Conservation (phyloP, 2,113 vertebrate genomes). For the Stegastes partitus region DNA sequence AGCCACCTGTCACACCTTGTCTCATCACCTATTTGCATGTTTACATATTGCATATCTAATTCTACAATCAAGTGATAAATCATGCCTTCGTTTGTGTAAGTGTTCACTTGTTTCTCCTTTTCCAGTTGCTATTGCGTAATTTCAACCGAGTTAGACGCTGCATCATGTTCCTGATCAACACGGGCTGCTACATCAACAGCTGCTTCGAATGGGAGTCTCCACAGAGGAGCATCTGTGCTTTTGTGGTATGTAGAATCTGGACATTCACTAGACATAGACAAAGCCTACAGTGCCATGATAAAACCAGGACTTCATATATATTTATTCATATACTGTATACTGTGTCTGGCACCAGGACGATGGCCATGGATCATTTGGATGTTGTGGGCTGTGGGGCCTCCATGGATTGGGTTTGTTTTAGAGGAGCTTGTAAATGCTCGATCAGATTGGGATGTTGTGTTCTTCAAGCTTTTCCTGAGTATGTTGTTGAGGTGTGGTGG, state of each 20-base stretch:
- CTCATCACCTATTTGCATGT: neutral
- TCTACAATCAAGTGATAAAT: neutral
- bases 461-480: too few relatives aligned
- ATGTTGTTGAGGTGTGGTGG: too few relatives aligned
- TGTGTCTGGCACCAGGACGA: too few relatives aligned
- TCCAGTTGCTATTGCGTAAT: conserved; percentile 93
- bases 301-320: neutral
- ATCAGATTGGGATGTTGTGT: too few relatives aligned
- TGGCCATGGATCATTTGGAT: too few relatives aligned
- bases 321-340: too few relatives aligned
- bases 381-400: too few relatives aligned
- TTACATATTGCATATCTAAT: neutral
- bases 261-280: neutral
- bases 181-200: conserved; percentile 95
- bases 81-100: neutral
- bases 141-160: conserved; percentile 93
- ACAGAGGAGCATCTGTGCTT: conserved; percentile 97
- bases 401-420: too few relatives aligned
- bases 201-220: conserved; percentile 99
- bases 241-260: conserved; percentile 88
- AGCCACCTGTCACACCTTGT: conserved; percentile 1
- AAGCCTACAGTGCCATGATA: neutral
- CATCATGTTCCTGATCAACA: conserved; percentile 92
- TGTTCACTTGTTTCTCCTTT: conserved; percentile 45
- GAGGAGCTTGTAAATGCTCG: too few relatives aligned